Percentiles rank a stretch among this genome's conserved stretches.
Evolutionary conservation across 1,140 invertebrate genomes (phyloP).

Genomic region (Cherax quadricarinatus): DNA sequence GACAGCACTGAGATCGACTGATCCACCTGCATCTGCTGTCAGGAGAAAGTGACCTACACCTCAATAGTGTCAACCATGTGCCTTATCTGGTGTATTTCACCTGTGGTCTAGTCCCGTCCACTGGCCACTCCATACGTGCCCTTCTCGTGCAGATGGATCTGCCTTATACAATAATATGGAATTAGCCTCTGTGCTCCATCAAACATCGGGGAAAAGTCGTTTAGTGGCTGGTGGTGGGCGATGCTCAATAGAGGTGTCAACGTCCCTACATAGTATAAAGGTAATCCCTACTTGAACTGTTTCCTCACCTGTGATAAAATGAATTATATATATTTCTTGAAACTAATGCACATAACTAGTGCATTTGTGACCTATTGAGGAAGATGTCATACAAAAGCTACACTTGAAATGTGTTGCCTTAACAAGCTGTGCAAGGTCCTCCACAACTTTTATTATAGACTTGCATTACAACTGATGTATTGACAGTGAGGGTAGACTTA

Average conservation of each 20-base stretch:
- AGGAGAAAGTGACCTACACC: conserved; percentile 36
- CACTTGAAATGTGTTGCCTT: too few species aligned
- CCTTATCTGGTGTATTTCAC: conserved; percentile 41
- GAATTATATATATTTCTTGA: too few species aligned
- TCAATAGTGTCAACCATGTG: conserved; percentile 36
- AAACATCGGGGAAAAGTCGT: background rate
- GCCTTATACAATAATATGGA: background rate
- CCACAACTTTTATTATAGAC: too few species aligned
- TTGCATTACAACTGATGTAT: too few species aligned
- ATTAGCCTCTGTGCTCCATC: background rate
- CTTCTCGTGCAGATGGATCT: conserved; percentile 15
- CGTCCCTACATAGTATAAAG: background rate
- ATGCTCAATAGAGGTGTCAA: conserved; percentile 28
- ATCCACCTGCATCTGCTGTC: conserved; percentile 37
- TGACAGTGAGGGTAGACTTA: background rate
- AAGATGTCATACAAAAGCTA: too few species aligned
- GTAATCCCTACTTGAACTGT: background rate
- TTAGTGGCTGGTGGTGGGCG: background rate
- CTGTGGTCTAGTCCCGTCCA: conserved; percentile 40
- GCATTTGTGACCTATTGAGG: too few species aligned
- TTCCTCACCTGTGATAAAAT: background rate
- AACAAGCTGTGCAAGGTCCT: too few species aligned
- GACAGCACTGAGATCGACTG: conserved; percentile 7
- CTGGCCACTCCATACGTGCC: conserved; percentile 11
- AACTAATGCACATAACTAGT: too few species aligned